These are phyloP conservation scores for Hermetia illucens DNA, from an alignment of 1,140 invertebrate species.

Conservation along the genomic window DNA sequence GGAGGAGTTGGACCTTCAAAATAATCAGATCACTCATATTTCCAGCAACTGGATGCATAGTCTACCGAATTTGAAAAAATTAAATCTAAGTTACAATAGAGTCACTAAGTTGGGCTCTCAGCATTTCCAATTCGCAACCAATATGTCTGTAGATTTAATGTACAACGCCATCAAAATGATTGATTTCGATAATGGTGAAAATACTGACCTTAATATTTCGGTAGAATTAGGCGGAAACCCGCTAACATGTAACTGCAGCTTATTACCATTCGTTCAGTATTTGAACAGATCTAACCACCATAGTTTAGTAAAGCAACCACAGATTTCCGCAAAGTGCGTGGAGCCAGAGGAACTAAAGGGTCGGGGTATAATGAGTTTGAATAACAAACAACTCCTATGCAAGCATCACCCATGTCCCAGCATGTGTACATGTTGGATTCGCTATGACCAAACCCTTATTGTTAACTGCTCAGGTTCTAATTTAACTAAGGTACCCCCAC, in stretches of 20 bases:
- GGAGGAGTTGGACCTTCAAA: conserved; percentile 36
- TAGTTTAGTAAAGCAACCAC: too few relatives aligned
- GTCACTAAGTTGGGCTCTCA: conserved; percentile 6
- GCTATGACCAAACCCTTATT: conserved; percentile 24
- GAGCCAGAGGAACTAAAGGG: conserved; percentile 14
- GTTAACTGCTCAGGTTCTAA: conserved; percentile 33
- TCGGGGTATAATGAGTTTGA: conserved; percentile 14
- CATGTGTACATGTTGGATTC: conserved; percentile 30
- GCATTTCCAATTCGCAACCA: conserved; percentile 17
- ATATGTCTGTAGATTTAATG: conserved; percentile 27
- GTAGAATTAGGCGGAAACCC: conserved; percentile 42
- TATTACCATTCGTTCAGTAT: conserved; percentile 35
- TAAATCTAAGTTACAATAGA: conserved; percentile 40
- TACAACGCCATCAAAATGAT: conserved; percentile 34
- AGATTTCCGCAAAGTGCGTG: conserved; percentile 22
- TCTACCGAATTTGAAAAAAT: conserved; percentile 23
- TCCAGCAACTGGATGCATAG: conserved; percentile 38
- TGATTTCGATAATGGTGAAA: conserved; percentile 14
- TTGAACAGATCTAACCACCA: too few relatives aligned
- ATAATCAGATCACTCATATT: conserved; percentile 36
- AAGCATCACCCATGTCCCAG: conserved; percentile 21
- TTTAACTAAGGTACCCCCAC: conserved; percentile 14
- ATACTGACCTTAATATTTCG: conserved; percentile 12
- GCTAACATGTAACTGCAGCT: conserved; percentile 42
- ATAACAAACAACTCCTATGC: conserved; percentile 17